These are phyloP conservation scores for Cyclopterus lumpus DNA, from an alignment of 2,797 vertebrate genomes.

Conservation along the genomic window DNA sequence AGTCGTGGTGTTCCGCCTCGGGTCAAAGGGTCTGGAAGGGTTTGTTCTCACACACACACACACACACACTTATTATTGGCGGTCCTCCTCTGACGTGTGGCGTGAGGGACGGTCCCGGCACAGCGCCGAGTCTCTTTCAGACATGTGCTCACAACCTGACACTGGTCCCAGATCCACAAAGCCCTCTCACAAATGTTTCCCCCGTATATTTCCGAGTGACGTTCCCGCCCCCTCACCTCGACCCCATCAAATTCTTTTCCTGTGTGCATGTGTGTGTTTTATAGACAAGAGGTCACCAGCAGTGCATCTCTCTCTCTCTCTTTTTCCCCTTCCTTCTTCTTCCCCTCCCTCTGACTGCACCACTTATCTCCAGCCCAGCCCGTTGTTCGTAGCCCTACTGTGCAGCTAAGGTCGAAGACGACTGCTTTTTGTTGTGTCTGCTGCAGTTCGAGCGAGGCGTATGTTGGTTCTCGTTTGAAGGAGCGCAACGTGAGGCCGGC, in stretches of 20 bases:
- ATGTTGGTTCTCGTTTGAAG: conserved; percentile 9
- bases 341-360: conserved; percentile 50
- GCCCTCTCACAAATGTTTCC: conserved; percentile 68
- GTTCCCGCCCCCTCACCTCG: conserved; percentile 63
- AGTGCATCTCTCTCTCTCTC: conserved; percentile 25
- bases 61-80: conserved; percentile 23
- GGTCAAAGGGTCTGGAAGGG: conserved; percentile 16
- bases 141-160: conserved; percentile 44
- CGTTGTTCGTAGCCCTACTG: conserved; percentile 40
- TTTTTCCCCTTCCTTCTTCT: neutral
- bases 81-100: neutral
- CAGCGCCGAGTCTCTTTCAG: conserved; percentile 55
- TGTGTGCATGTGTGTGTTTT: conserved; percentile 68
- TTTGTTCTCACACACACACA: neutral
- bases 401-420: neutral
- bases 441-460: conserved; percentile 10
- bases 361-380: conserved; percentile 58
- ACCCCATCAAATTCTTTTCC: conserved; percentile 53
- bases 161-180: conserved; percentile 46
- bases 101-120: conserved; percentile 44
- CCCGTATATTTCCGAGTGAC: conserved; percentile 74
- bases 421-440: conserved; percentile 20
- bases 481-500: conserved; percentile 10
- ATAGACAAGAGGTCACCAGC: conserved; percentile 73
- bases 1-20: conserved; percentile 7